Evolutionary conservation across 2,113 vertebrate species (phyloP).

Genomic region (Aphelocoma coerulescens): DNA sequence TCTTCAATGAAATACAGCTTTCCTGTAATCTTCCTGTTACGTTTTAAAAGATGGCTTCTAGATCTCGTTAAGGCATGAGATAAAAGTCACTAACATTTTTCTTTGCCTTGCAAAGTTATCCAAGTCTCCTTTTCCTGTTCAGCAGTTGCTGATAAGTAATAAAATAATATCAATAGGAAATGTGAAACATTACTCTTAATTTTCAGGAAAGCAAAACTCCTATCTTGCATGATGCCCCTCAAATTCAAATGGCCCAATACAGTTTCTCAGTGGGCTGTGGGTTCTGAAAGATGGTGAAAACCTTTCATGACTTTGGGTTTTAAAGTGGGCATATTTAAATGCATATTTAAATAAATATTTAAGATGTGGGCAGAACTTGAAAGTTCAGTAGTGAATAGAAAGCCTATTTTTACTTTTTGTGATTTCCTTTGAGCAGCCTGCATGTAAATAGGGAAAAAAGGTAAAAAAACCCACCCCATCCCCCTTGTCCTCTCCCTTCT

Average conservation of each 20-base stretch:
- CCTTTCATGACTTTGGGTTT: background rate
- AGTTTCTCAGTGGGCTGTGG: background rate
- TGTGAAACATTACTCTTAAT: background rate
- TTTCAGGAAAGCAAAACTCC: background rate
- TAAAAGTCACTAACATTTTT: background rate
- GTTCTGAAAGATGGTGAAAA: background rate
- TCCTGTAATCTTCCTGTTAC: background rate
- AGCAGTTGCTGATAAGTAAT: background rate
- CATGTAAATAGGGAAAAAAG: background rate
- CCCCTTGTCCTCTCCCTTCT: background rate
- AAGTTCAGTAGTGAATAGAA: background rate
- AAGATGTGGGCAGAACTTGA: background rate
- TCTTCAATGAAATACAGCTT: background rate
- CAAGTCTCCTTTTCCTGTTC: background rate
- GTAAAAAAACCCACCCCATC: rapidly evolving
- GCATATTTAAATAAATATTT: background rate
- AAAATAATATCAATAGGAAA: background rate
- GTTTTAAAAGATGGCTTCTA: background rate
- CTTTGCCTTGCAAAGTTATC: background rate
- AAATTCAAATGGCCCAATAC: background rate
- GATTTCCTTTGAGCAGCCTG: background rate
- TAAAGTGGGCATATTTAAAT: too few relatives aligned
- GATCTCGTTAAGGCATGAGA: background rate
- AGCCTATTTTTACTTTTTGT: background rate
- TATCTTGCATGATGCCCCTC: background rate